These are phyloP conservation scores for Parambassis ranga DNA, from an alignment of 2,797 vertebrate genomes.

Conservation along the genomic window DNA sequence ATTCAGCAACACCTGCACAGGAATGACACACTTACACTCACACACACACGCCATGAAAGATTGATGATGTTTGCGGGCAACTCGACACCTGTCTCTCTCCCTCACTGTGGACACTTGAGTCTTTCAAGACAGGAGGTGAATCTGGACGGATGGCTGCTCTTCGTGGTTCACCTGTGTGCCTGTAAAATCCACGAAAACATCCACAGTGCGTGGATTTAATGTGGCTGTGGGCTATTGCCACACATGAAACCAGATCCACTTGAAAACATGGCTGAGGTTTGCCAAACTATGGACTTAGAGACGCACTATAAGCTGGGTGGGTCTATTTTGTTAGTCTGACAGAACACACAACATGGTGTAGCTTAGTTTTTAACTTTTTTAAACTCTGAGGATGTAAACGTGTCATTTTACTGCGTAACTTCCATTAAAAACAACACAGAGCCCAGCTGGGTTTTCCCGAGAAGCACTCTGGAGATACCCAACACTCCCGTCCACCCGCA, in stretches of 20 bases:
- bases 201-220: background rate
- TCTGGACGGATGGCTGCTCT: constrained; percentile 7
- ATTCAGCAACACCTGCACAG: constrained; percentile 37
- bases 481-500: constrained; percentile 31
- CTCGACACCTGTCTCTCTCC: constrained; percentile 34
- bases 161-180: background rate
- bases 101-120: background rate
- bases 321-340: constrained; percentile 9
- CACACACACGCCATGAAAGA: constrained; percentile 39
- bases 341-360: too few species aligned
- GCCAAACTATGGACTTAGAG: constrained; percentile 9
- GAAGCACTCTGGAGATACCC: background rate
- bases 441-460: background rate
- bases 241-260: background rate
- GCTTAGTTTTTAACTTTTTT: background rate
- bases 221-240: background rate
- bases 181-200: background rate
- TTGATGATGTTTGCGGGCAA: constrained; percentile 56
- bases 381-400: background rate
- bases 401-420: background rate
- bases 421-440: background rate
- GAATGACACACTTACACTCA: constrained; percentile 13
- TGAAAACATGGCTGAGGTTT: background rate
- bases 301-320: constrained; percentile 28
- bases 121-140: constrained; percentile 1